phyloP scores from a whole-genome alignment of 2,797 vertebrate genomes.

The Peromyscus melanophrys region DNA sequence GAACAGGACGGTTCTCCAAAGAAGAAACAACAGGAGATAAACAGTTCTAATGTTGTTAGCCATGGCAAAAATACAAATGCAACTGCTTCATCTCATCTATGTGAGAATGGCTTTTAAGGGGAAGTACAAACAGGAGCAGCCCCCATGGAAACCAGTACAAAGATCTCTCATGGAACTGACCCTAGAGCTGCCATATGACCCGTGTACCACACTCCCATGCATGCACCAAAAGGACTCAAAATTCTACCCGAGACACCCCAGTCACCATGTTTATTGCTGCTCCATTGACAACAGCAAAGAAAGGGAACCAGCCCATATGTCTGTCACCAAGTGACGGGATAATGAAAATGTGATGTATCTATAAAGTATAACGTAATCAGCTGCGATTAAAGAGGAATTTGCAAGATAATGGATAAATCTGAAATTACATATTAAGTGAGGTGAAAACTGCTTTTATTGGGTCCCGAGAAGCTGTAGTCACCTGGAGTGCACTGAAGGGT shows the following conservation, averaged over 20 bases:
- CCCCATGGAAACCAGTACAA: not conserved
- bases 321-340: not conserved
- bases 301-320: no score
- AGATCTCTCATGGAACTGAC: not conserved
- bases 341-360: not conserved
- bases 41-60: not conserved
- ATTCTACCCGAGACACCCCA: not conserved
- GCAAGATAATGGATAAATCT: not conserved
- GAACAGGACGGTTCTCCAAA: not conserved
- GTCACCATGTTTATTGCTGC: no score
- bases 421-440: not conserved
- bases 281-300: not conserved
- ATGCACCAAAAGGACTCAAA: not conserved
- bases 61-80: not conserved
- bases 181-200: not conserved
- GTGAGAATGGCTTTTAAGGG: not conserved
- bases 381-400: not conserved
- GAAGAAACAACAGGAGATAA: no score
- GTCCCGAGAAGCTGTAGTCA: not conserved
- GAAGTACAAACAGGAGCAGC: not conserved
- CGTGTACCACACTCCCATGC: not conserved
- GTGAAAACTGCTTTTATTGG: not conserved
- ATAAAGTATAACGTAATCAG: not conserved
- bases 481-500: not conserved
- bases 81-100: not conserved